A percentile compares a stretch with the other conserved stretches of the same genome.
Evolutionary conservation across 2,113 vertebrate species (phyloP).

Genomic region (Pundamilia nyererei): DNA sequence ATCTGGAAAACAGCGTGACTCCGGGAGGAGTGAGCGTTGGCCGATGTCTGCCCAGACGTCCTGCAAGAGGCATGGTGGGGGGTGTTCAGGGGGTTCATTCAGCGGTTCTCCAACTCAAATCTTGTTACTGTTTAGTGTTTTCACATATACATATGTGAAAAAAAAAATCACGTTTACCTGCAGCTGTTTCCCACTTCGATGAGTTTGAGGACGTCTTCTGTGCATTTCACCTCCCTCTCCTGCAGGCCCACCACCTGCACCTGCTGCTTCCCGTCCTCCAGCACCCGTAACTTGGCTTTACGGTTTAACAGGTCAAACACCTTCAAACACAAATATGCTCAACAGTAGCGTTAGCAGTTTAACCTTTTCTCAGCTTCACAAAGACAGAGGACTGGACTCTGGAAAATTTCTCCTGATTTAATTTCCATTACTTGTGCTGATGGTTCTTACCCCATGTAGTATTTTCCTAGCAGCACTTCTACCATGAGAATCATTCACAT

Average conservation of each 20-base stretch:
- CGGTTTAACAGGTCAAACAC: constrained; percentile 96
- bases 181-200: constrained; percentile 97
- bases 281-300: constrained; percentile 90
- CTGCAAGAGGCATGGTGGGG: constrained; percentile 58
- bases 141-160: neutral
- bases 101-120: neutral
- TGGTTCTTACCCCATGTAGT: neutral
- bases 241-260: constrained; percentile 96
- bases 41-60: constrained; percentile 96
- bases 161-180: constrained; percentile 72
- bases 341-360: neutral
- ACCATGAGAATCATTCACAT: neutral
- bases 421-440: neutral
- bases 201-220: constrained; percentile 95
- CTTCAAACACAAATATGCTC: constrained; percentile 45
- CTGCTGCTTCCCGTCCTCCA: constrained; percentile 98
- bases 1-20: constrained; percentile 98
- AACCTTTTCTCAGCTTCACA: neutral
- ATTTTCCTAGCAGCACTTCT: neutral
- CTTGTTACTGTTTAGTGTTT: neutral
- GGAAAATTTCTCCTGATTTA: neutral
- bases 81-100: neutral
- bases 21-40: constrained; percentile 92
- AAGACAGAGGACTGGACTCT: neutral
- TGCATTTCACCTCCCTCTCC: constrained; percentile 91